Evolutionary conservation across 2,797 vertebrate species (phyloP), one percentile per base, ranked within the genome.

Genomic region (Platyrinchus mystaceus): DNA sequence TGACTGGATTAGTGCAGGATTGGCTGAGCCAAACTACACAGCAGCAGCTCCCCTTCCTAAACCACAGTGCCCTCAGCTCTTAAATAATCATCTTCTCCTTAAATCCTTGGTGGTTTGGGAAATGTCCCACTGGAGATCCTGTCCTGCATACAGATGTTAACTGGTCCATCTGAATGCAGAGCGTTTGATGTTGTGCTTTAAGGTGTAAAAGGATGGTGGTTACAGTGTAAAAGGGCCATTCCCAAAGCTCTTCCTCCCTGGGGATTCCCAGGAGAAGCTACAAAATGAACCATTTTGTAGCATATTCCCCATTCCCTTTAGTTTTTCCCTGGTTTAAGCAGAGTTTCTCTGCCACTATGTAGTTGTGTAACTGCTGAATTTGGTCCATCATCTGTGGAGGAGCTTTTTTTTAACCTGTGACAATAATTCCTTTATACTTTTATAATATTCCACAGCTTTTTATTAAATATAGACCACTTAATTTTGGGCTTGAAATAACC

Each of bases 131-230:
- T 20, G 1, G 46, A 43, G 62, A 21, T 52, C 15, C 32, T 58
- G 3, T 6, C 1, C 4, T 12, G 67, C 70, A 1, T 18, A 5
- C 32, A 15, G 66, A 5, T 21, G 1, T 11, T 4, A 7, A 3
- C 41, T 10, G 64, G 0, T 17, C 23, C 70, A 24, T 14, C 32
- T 6, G 0, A 15, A 0, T 10, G 18, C 3, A 0, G 11, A 6
- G 41, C 7, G 47, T 3, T 23, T 32, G 26, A 0, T 28, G 53
- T 36, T 32, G 12, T 15, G 53, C 6, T 4, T 32, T 4, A 1
- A 32, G 63, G 8, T 7, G 30, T 8, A 0, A 6, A 27, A 15
- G 19, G 30, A 2, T 5, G 69, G 4, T 23, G 14, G 17, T 32
- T n/a, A 1, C 12, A 63, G n/a, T 39, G 39, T 12, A 2, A 70